Evolutionary conservation across 2,888 invertebrate species (phyloP).

Genomic region (Rotaria sp.): DNA sequence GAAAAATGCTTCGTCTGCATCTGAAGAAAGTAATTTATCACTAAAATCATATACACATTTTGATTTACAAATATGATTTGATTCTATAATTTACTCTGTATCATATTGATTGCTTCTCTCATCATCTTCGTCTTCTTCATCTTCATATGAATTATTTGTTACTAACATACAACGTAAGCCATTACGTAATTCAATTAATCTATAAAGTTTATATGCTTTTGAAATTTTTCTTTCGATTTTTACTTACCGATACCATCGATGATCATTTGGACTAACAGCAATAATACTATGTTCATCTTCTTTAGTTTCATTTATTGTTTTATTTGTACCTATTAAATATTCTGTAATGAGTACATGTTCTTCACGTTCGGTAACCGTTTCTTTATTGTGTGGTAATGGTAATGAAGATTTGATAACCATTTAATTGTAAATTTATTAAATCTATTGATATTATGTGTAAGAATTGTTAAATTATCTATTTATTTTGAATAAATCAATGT

Average conservation of each 20-base stretch:
- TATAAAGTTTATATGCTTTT: neutral
- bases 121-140: neutral
- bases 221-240: neutral
- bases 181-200: constrained; percentile 28
- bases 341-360: constrained; percentile 19
- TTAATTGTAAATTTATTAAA: neutral
- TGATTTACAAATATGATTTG: neutral
- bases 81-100: neutral
- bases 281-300: constrained; percentile 5
- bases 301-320: neutral
- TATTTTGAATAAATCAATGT: too few species aligned
- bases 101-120: neutral
- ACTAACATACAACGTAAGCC: constrained; percentile 28
- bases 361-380: neutral
- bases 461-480: too few species aligned
- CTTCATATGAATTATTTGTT: neutral
- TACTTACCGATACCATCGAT: constrained; percentile 18
- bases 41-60: neutral
- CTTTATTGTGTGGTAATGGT: neutral
- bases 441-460: too few species aligned
- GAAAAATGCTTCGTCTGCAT: neutral
- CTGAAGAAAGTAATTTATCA: neutral
- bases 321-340: neutral
- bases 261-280: constrained; percentile 17
- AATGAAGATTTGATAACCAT: neutral